phyloP scores from a whole-genome alignment of 2,888 invertebrate genomes.

The Caenorhabditis parvicauda region DNA sequence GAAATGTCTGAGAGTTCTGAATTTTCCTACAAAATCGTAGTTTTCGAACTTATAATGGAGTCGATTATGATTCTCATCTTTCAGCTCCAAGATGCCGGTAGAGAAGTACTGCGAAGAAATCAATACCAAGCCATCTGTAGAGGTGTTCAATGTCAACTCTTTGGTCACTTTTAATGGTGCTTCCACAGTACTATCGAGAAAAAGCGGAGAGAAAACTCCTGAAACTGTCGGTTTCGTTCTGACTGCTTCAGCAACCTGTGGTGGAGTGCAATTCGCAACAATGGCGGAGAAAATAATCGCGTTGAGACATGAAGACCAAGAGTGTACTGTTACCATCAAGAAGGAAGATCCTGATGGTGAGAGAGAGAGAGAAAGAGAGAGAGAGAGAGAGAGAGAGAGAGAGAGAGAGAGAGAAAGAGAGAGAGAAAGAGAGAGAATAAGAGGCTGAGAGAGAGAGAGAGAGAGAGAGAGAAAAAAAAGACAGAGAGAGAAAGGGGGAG shows the following conservation, averaged over 20 bases:
- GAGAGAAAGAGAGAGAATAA: too few relatives aligned
- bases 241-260: slow-evolving; percentile 41
- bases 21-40: too few relatives aligned
- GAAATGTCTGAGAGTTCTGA: too few relatives aligned
- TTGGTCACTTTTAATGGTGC: slow-evolving; percentile 48
- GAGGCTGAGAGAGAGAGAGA: too few relatives aligned
- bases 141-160: slow-evolving; percentile 20
- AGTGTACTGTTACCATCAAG: slow-evolving; percentile 28
- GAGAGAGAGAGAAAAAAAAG: too few relatives aligned
- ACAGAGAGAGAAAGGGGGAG: too few relatives aligned
- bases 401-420: too few relatives aligned
- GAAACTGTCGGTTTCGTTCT: slow-evolving; percentile 44
- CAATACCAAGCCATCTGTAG: slow-evolving; percentile 2
- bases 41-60: too few relatives aligned
- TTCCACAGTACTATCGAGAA: slow-evolving; percentile 11
- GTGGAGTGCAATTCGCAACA: slow-evolving; percentile 47
- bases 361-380: too few relatives aligned
- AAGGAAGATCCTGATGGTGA: slow-evolving; percentile 23
- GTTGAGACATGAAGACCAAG: slow-evolving; percentile 13
- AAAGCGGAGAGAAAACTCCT: slow-evolving; percentile 20
- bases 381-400: too few relatives aligned
- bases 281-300: slow-evolving; percentile 9
- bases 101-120: slow-evolving; percentile 24
- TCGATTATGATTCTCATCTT: neutral
- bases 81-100: neutral